phyloP scores from a whole-genome alignment of 2,113 vertebrate genomes.

The Dasyurus viverrinus region DNA sequence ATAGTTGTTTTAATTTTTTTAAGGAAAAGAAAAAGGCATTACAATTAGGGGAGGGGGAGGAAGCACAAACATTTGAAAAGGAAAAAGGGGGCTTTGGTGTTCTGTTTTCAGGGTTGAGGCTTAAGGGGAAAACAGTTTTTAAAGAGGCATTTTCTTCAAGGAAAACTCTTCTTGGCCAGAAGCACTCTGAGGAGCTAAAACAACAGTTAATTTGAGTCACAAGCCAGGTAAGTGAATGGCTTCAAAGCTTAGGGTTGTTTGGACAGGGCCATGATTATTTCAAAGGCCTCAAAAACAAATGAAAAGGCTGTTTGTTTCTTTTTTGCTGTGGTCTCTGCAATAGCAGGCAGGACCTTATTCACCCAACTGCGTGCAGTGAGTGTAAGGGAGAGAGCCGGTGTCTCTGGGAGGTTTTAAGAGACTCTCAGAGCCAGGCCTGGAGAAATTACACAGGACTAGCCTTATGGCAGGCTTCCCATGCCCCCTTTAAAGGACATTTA shows the following conservation, averaged over 20 bases:
- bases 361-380: background rate
- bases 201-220: conserved; percentile 60
- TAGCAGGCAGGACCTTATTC: background rate
- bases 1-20: background rate
- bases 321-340: background rate
- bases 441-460: accelerated
- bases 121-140: conserved; percentile 37
- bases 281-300: background rate
- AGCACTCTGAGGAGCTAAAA: conserved; percentile 65
- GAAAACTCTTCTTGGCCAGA: conserved; percentile 55
- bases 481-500: background rate
- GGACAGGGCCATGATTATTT: conserved; percentile 39
- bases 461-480: background rate
- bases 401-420: background rate
- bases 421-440: background rate
- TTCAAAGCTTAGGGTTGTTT: conserved; percentile 70
- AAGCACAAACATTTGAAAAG: background rate
- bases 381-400: background rate
- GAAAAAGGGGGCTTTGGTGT: background rate
- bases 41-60: background rate
- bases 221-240: conserved; percentile 60
- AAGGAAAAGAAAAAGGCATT: conserved; percentile 25
- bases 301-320: conserved; percentile 30
- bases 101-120: background rate
- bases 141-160: conserved; percentile 43